phyloP scores from a whole-genome alignment of 2,888 invertebrate genomes.

The Macrosiphum euphorbiae region DNA sequence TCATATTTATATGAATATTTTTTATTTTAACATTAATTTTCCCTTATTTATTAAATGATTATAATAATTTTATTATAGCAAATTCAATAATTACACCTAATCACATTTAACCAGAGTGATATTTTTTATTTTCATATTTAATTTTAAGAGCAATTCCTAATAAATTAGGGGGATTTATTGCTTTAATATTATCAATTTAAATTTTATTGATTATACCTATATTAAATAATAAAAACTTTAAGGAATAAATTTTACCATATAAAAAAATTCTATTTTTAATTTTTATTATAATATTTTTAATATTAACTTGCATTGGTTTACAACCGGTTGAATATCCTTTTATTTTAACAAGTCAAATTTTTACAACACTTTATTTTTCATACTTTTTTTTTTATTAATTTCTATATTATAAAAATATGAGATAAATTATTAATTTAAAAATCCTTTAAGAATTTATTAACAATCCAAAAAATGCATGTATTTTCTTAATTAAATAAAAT shows the following conservation, averaged over 20 bases:
- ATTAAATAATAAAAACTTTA: constrained; percentile 69
- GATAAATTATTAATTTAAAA: constrained; percentile 70
- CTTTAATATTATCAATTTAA: constrained; percentile 70
- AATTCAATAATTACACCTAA: constrained; percentile 79
- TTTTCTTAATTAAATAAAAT: no score
- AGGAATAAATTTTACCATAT: constrained; percentile 75
- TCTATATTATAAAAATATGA: constrained; percentile 73
- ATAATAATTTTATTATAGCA: constrained; percentile 82
- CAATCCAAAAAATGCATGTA: no score
- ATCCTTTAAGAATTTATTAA: neutral
- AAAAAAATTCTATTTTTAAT: constrained; percentile 72
- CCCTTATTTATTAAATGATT: constrained; percentile 78
- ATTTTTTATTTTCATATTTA: constrained; percentile 71
- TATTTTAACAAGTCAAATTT: constrained; percentile 75
- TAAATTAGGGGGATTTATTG: constrained; percentile 83
- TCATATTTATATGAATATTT: constrained; percentile 74
- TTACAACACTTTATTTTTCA: constrained; percentile 75
- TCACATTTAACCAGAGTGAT: constrained; percentile 72
- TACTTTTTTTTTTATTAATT: constrained; percentile 74
- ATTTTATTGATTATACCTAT: no score
- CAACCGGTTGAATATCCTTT: constrained; percentile 79
- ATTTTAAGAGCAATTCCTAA: constrained; percentile 85
- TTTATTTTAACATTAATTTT: constrained; percentile 73
- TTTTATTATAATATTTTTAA: constrained; percentile 73
- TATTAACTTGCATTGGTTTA: constrained; percentile 82